Conservation (phyloP, 2,888 invertebrate species). For the Laspeyria flexula region DNA sequence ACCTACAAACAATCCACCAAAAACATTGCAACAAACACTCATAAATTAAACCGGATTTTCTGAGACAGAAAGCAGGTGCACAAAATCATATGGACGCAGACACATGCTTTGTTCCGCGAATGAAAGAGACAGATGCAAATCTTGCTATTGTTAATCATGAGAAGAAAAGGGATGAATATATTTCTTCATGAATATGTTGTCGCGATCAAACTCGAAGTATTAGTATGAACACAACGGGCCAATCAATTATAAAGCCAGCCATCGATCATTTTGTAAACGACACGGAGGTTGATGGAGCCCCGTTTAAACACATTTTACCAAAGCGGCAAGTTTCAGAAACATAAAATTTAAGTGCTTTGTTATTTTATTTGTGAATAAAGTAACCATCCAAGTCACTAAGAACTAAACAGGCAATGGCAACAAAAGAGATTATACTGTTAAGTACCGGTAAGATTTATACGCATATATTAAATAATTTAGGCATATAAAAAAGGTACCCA, state of each 20-base stretch:
- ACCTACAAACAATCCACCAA: neutral
- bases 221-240: slow-evolving; percentile 41
- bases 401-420: too few species aligned
- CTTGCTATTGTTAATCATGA: neutral
- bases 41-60: slow-evolving; percentile 28
- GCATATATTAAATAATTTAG: too few species aligned
- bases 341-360: too few species aligned
- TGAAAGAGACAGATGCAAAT: slow-evolving; percentile 11
- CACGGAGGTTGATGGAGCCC: slow-evolving; percentile 16
- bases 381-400: too few species aligned
- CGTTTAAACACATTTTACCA: slow-evolving; percentile 12
- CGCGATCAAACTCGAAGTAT: slow-evolving; percentile 18
- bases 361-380: too few species aligned
- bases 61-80: slow-evolving; percentile 21
- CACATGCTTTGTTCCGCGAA: neutral
- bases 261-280: slow-evolving; percentile 50
- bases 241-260: slow-evolving; percentile 50
- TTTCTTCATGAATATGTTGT: slow-evolving; percentile 28
- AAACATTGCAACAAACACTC: slow-evolving; percentile 13
- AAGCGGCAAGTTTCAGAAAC: too few species aligned
- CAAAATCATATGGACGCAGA: slow-evolving; percentile 9
- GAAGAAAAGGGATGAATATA: neutral
- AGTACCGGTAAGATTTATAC: too few species aligned
- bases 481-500: too few species aligned
- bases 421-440: too few species aligned